phyloP scores from a whole-genome alignment of 2,888 invertebrate genomes.

The Theodoxus fluviatilis region DNA sequence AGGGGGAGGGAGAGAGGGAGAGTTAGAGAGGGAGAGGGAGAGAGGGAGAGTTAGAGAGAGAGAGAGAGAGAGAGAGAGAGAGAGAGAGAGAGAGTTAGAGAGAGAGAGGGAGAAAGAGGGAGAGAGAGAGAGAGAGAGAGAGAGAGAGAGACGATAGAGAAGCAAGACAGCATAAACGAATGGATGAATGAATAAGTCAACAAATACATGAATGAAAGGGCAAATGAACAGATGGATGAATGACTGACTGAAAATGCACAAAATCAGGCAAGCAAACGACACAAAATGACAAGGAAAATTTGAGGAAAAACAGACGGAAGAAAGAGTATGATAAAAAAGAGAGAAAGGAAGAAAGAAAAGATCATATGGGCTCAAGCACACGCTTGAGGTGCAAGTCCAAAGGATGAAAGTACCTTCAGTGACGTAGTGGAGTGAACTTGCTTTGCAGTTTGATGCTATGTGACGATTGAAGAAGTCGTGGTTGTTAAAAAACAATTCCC shows the following conservation, averaged over 20 bases:
- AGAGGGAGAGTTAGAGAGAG: conserved; percentile 19
- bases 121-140: background rate
- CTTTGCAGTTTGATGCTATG: no score
- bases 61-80: conserved; percentile 2
- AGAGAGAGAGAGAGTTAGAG: background rate
- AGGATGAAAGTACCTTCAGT: no score
- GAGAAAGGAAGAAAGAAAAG: background rate
- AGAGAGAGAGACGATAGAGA: background rate
- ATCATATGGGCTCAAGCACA: no score
- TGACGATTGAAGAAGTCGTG: no score
- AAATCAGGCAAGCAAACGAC: background rate
- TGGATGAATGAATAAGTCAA: background rate
- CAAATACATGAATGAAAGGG: background rate
- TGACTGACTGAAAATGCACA: background rate
- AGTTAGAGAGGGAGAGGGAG: conserved; percentile 17
- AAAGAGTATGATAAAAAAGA: background rate
- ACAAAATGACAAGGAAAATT: background rate
- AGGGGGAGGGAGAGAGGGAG: conserved; percentile 11
- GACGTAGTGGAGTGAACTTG: no score
- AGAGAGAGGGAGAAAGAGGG: background rate
- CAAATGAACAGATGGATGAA: background rate
- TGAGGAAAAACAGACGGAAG: background rate
- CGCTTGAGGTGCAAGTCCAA: no score
- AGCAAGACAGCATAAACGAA: background rate
- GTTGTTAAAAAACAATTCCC: no score